Evolutionary conservation across 2,113 vertebrate species (phyloP), one percentile per base, ranked within the genome.

Genomic region (Cervus canadensis): DNA sequence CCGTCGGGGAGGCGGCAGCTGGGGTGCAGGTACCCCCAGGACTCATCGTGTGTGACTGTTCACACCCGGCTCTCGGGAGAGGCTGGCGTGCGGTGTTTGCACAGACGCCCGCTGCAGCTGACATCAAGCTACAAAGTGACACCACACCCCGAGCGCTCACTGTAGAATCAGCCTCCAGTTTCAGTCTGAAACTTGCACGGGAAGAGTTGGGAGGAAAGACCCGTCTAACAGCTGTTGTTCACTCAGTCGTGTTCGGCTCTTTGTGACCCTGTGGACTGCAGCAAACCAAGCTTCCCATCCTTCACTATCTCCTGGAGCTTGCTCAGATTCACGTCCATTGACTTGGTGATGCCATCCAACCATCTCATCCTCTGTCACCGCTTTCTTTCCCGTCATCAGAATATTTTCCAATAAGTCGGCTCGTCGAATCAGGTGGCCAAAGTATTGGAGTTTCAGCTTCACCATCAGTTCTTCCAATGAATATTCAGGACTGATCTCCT

Each of bases 111-210:
- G 0, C 10, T 5, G 0, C 0, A 19, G 28, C 64, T 15, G 23
- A n/a, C 2, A 7, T 26, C 23, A 9, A 25, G 40, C 52, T 14
- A 3, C 30, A 54, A 7, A 3, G 2, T 23, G 40, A 12, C 40
- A 11, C 40, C 1, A 3, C 14, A 0, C 7, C 10, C 54, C 1
- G 0, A 4, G 30, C 74, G 25, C 28, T 52, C 52, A 5, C 23
- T 2, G 3, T 2, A 30, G 56, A 30, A n/a, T 13, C 17, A 10
- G 30, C 56, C n/a, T 3, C 17, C n/a, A 88, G 19, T n/a, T 59
- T 90, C 52, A 6, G 12, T 13, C 54, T 50, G 64, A 56, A 67
- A 21, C 16, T 33, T 50, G 26, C 33, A 2, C 3, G 30, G 36
- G 16, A 59, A 15, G 9, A 8, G n/a, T 0, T 26, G 67, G 19